These are phyloP conservation scores for Chiridota heheva DNA, from an alignment of 35 echinoderm and acorn worm species.

Conservation along the genomic window DNA sequence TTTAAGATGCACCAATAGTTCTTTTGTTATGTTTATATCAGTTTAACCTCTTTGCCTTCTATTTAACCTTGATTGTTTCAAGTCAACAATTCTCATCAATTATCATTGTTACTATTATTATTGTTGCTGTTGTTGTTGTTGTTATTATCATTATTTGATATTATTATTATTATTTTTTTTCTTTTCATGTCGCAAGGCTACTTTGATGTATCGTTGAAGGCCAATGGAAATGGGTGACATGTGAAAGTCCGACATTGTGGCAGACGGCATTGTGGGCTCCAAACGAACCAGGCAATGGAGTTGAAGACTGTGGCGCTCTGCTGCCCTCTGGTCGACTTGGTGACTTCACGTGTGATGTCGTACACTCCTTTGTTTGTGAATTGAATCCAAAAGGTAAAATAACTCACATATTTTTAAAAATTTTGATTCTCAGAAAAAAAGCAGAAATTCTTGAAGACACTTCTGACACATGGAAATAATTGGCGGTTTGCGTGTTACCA, in stretches of 20 bases:
- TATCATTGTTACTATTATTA: too few relatives aligned
- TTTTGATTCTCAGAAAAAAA: neutral
- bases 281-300: conserved; percentile 54
- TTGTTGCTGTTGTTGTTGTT: too few relatives aligned
- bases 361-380: conserved; percentile 53
- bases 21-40: too few relatives aligned
- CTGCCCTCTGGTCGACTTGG: conserved; percentile 26
- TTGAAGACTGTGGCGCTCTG: conserved; percentile 59
- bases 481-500: neutral
- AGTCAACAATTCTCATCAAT: too few relatives aligned
- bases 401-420: conserved; percentile 5
- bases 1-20: too few relatives aligned
- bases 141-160: too few relatives aligned
- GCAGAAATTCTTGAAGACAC: conserved; percentile 27
- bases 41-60: too few relatives aligned
- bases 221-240: conserved; percentile 83
- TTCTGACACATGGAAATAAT: conserved; percentile 19
- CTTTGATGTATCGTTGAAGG: conserved; percentile 65
- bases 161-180: too few relatives aligned
- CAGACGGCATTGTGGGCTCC: conserved; percentile 61
- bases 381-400: conserved; percentile 68
- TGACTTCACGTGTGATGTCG: conserved; percentile 52
- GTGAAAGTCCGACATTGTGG: conserved; percentile 40
- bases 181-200: conserved; percentile 32
- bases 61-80: too few relatives aligned